phyloP scores from a whole-genome alignment of 2,113 vertebrate genomes.

The Scortum barcoo region DNA sequence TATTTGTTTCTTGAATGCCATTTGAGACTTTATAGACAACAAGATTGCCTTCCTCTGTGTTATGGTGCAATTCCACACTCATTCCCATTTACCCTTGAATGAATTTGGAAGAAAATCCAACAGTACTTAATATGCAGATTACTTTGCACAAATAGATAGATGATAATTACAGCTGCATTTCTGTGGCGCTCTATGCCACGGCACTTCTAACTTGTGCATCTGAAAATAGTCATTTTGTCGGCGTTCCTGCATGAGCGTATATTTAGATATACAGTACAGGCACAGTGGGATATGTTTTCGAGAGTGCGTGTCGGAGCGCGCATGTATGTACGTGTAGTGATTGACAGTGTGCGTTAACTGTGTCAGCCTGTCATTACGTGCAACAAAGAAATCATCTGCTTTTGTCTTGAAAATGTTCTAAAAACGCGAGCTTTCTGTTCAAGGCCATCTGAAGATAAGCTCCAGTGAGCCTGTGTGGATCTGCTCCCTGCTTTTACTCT shows the following conservation, averaged over 20 bases:
- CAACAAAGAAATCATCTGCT: slow-evolving; percentile 53
- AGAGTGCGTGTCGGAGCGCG: not conserved
- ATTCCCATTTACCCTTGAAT: slow-evolving; percentile 21
- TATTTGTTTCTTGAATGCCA: slow-evolving; percentile 22
- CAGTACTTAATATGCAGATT: slow-evolving; percentile 64
- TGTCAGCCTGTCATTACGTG: slow-evolving; percentile 45
- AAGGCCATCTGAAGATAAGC: slow-evolving; percentile 74
- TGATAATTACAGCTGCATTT: slow-evolving; percentile 59
- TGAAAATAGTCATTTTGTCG: slow-evolving; percentile 8
- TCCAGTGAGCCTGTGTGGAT: slow-evolving; percentile 39
- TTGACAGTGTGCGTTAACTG: slow-evolving; percentile 1
- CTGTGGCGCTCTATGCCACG: slow-evolving; percentile 16
- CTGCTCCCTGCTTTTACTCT: slow-evolving; percentile 32
- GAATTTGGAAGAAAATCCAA: slow-evolving; percentile 44
- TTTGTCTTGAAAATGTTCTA: slow-evolving; percentile 52
- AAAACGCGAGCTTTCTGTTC: slow-evolving; percentile 51
- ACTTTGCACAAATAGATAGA: slow-evolving; percentile 50
- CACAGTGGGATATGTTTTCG: not conserved
- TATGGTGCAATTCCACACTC: slow-evolving; percentile 27
- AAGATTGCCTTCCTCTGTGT: slow-evolving; percentile 20
- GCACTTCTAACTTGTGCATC: slow-evolving; percentile 28
- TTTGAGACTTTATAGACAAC: slow-evolving; percentile 38
- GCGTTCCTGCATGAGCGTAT: slow-evolving; percentile 15
- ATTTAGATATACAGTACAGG: slow-evolving; percentile 1
- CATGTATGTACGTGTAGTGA: slow-evolving; percentile 3